Conservation (phyloP, 2,113 vertebrate genomes). For the Thomomys bottae region DNA sequence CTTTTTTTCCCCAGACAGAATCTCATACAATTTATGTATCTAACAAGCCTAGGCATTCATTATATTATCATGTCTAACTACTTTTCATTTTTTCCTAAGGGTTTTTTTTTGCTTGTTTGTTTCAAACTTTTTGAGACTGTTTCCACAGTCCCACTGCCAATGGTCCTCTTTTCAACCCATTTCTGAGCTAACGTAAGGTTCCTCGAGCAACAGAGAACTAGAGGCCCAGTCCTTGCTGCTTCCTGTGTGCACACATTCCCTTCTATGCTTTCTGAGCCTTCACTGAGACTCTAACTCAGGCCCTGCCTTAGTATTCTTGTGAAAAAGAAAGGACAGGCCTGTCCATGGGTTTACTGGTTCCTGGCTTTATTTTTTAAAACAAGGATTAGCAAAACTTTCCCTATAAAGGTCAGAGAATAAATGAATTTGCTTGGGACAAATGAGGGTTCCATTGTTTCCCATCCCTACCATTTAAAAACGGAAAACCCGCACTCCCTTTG, state of each 20-base stretch:
- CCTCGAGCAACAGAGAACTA: background rate
- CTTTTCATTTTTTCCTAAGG: background rate
- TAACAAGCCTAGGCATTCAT: background rate
- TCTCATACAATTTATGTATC: background rate
- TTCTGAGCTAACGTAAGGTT: background rate
- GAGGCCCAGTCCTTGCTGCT: background rate
- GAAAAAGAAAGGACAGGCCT: background rate
- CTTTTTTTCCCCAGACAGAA: background rate
- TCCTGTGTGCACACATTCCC: background rate
- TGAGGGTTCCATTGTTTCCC: background rate
- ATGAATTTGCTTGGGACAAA: background rate
- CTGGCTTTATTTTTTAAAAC: constrained; percentile 40
- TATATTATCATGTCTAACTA: background rate
- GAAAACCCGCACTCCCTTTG: background rate
- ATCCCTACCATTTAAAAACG: constrained; percentile 3
- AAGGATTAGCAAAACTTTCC: constrained; percentile 26
- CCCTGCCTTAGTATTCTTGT: background rate
- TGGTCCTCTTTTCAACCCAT: background rate
- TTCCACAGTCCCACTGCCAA: background rate
- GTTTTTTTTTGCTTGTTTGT: background rate
- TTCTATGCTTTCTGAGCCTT: background rate
- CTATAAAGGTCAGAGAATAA: constrained; percentile 5
- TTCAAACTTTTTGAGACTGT: background rate
- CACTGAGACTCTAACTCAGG: background rate
- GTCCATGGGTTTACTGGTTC: background rate